These are phyloP conservation scores for Leucophenga montana DNA, from an alignment of 2,888 invertebrate species.

Conservation along the genomic window DNA sequence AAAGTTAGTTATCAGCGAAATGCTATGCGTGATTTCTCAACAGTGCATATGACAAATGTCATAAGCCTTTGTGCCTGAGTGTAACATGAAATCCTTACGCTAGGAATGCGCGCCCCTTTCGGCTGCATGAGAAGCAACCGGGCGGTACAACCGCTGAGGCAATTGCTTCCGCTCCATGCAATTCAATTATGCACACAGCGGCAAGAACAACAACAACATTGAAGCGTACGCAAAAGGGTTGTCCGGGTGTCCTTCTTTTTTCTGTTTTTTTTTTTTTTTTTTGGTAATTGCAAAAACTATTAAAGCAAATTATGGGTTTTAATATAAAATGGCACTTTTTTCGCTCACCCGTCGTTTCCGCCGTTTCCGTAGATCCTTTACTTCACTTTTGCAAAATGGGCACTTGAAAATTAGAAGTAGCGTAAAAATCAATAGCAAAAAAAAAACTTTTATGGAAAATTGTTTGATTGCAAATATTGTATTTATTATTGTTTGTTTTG, in stretches of 20 bases:
- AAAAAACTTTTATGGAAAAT: conserved; percentile 48
- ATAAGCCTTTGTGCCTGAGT: conserved; percentile 28
- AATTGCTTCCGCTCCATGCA: conserved; percentile 46
- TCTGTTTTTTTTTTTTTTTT: conserved; percentile 29
- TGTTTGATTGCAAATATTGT: conserved; percentile 61
- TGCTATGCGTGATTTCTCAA: background rate
- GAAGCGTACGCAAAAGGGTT: conserved; percentile 36
- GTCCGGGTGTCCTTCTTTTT: conserved; percentile 23
- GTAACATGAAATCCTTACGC: background rate
- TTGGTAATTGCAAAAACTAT: conserved; percentile 68
- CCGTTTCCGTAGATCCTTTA: conserved; percentile 38
- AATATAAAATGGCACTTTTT: conserved; percentile 56
- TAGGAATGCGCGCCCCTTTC: background rate
- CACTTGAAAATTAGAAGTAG: conserved; percentile 55
- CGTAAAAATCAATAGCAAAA: conserved; percentile 62
- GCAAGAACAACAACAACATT: background rate
- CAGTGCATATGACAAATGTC: conserved; percentile 49
- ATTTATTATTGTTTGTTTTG: conserved; percentile 44
- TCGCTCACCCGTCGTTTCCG: conserved; percentile 3
- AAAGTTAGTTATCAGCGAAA: conserved; percentile 11
- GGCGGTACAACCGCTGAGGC: conserved; percentile 41
- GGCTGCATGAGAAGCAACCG: conserved; percentile 28
- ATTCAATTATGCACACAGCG: conserved; percentile 17
- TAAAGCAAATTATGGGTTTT: conserved; percentile 71
- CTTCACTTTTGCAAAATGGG: background rate